phyloP scores from a whole-genome alignment of 2,797 vertebrate species.

The Amphiprion clarkii region DNA sequence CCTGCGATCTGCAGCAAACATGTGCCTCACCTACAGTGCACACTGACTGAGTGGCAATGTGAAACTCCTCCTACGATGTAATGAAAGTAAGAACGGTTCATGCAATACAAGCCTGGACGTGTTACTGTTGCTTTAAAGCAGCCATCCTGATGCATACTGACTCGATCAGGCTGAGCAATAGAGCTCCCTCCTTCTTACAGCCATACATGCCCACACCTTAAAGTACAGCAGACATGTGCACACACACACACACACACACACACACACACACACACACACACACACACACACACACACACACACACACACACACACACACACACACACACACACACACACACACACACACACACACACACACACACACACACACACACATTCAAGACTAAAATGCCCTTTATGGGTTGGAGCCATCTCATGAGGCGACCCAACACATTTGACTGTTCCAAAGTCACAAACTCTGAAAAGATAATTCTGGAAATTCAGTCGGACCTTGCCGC shows the following conservation, averaged over 20 bases:
- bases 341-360: constrained; percentile 15
- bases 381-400: constrained; percentile 70
- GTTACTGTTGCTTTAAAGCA: constrained; percentile 78
- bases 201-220: constrained; percentile 82
- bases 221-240: constrained; percentile 54
- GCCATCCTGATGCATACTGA: constrained; percentile 79
- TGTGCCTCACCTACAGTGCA: constrained; percentile 84
- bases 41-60: constrained; percentile 68
- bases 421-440: constrained; percentile 65
- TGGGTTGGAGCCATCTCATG: constrained; percentile 69
- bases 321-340: constrained; percentile 21
- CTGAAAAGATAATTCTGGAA: constrained; percentile 51
- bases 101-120: constrained; percentile 79
- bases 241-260: constrained; percentile 59
- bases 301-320: constrained; percentile 58
- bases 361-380: constrained; percentile 52
- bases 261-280: background rate
- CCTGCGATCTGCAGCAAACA: constrained; percentile 75
- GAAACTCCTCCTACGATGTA: constrained; percentile 65
- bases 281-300: constrained; percentile 26
- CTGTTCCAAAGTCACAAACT: constrained; percentile 70
- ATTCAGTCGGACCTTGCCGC: constrained; percentile 46
- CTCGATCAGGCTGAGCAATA: constrained; percentile 71
- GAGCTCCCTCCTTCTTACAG: constrained; percentile 81
- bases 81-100: constrained; percentile 65